Evolutionary conservation across 2,113 vertebrate species (phyloP).

Genomic region (Pterophyllum scalare): DNA sequence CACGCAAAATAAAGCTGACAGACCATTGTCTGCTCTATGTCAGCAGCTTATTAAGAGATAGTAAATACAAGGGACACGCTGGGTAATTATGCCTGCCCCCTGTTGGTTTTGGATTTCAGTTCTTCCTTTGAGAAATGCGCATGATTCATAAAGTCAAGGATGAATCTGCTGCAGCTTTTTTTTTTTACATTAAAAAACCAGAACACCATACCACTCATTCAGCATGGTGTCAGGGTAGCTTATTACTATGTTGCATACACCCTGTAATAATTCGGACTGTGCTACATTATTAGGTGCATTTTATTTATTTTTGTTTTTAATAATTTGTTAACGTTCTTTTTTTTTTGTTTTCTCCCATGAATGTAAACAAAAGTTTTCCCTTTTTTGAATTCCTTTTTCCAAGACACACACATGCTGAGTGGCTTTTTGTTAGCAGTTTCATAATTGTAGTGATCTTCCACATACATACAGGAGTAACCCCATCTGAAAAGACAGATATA

Average conservation of each 20-base stretch:
- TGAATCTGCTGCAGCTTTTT: neutral
- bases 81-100: slow-evolving; percentile 75
- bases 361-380: neutral
- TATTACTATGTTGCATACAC: neutral
- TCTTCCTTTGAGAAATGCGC: slow-evolving; percentile 62
- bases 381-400: neutral
- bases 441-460: neutral
- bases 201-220: neutral
- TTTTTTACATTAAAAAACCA: neutral
- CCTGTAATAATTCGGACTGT: neutral
- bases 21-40: slow-evolving; percentile 81
- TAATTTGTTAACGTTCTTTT: neutral
- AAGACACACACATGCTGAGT: too few species aligned
- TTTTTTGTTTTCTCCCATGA: neutral
- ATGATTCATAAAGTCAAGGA: slow-evolving; percentile 56
- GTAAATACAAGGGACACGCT: slow-evolving; percentile 81
- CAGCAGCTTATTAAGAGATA: slow-evolving; percentile 83
- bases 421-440: neutral
- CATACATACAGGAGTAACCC: neutral
- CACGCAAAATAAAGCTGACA: slow-evolving; percentile 70
- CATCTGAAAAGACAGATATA: neutral
- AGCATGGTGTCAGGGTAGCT: neutral
- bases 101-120: slow-evolving; percentile 61
- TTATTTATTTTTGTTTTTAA: neutral
- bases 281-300: neutral